Conservation (phyloP, 53 echinoderm and acorn worm species). For the Antedon mediterranea region DNA sequence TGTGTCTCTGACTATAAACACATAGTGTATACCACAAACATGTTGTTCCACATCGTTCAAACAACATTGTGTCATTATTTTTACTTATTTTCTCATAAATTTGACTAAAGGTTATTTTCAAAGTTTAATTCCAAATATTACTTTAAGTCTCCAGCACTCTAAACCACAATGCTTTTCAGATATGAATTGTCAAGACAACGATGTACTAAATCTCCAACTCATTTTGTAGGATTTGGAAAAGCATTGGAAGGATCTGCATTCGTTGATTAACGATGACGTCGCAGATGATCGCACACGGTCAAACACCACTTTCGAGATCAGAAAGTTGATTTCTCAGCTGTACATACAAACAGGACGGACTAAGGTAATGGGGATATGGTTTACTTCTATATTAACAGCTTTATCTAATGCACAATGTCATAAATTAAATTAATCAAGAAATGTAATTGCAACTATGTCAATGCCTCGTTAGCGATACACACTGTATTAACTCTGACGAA, state of each 20-base stretch:
- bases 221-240: constrained; percentile 32
- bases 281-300: neutral
- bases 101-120: no score
- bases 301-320: constrained; percentile 37
- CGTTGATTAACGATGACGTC: neutral
- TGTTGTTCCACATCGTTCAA: no score
- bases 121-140: no score
- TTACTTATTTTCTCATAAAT: no score
- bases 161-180: no score
- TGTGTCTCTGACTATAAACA: no score
- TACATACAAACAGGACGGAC: constrained; percentile 51
- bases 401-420: neutral
- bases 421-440: neutral
- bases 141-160: no score
- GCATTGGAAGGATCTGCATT: constrained; percentile 19
- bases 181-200: neutral
- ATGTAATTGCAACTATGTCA: neutral
- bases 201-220: neutral
- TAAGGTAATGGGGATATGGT: constrained; percentile 28
- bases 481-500: no score
- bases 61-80: no score
- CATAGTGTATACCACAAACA: no score
- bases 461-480: neutral
- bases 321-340: constrained; percentile 31
- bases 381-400: neutral